Conservation (phyloP, 2,113 vertebrate genomes). For the Calypte anna region DNA sequence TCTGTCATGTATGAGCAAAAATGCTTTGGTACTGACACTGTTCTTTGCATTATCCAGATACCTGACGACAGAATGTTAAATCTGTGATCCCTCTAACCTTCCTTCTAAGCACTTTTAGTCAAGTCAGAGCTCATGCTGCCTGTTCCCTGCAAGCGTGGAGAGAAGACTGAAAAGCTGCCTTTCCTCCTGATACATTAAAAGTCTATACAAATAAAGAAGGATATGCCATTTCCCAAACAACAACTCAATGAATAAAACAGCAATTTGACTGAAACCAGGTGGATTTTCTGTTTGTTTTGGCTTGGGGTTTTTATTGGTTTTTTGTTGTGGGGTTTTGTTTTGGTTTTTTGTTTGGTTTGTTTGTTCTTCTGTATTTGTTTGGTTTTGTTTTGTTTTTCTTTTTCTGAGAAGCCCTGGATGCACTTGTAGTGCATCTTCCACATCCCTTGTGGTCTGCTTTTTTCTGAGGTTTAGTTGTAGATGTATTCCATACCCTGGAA, state of each 20-base stretch:
- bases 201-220: background rate
- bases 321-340: too few relatives aligned
- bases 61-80: background rate
- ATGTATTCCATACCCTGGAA: background rate
- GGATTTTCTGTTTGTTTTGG: background rate
- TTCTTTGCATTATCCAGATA: background rate
- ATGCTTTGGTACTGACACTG: background rate
- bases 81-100: background rate
- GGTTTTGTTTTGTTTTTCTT: background rate
- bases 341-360: too few relatives aligned
- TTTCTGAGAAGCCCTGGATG: background rate
- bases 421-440: background rate
- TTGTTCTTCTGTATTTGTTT: too few relatives aligned
- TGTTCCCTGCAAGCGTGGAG: background rate
- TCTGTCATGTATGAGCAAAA: background rate
- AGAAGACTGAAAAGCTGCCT: background rate
- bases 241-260: background rate
- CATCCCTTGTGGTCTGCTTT: background rate
- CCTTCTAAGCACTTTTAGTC: background rate
- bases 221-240: background rate
- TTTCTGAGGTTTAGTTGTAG: background rate
- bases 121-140: background rate
- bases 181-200: accelerated
- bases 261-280: background rate
- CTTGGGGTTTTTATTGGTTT: too few relatives aligned